A percentile compares a stretch with the other conserved stretches of the same genome.
These are phyloP conservation scores for Paramisgurnus dabryanus DNA, from an alignment of 2,113 vertebrate species.

Conservation along the genomic window DNA sequence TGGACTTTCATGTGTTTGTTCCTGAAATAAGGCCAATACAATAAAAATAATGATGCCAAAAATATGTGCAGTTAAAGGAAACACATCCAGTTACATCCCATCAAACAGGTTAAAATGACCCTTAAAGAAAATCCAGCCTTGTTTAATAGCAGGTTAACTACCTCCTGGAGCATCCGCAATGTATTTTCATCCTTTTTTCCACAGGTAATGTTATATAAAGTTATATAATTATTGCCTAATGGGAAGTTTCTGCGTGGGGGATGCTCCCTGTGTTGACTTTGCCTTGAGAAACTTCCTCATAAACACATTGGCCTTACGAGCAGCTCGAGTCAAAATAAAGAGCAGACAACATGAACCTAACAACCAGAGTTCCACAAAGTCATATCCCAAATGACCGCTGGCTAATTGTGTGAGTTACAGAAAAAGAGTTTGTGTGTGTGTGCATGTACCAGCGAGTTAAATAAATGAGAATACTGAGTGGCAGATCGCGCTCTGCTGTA, in stretches of 20 bases:
- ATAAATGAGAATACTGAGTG: conserved; percentile 40
- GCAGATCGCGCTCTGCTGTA: conserved; percentile 25
- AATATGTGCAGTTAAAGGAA: too few relatives aligned
- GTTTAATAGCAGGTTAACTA: conserved; percentile 10
- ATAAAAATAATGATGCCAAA: too few relatives aligned
- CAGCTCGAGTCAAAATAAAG: conserved; percentile 16
- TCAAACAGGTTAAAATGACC: neutral
- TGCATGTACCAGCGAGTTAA: conserved; percentile 18
- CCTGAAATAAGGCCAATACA: too few relatives aligned
- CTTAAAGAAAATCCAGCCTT: neutral
- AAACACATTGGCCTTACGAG: conserved; percentile 11
- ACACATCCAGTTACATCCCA: neutral
- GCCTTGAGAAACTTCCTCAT: conserved; percentile 30
- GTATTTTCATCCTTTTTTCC: conserved; percentile 3
- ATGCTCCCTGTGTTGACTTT: conserved; percentile 37
- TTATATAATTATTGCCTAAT: neutral
- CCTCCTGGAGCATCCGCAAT: neutral
- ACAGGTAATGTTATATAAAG: neutral
- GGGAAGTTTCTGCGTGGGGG: neutral
- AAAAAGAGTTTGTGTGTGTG: conserved; percentile 23
- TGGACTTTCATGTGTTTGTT: too few relatives aligned
- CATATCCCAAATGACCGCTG: conserved; percentile 47
- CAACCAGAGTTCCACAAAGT: conserved; percentile 42
- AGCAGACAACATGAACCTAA: conserved; percentile 31
- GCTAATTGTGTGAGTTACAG: conserved; percentile 44